A percentile compares a stretch with the other conserved stretches of the same genome.
These are phyloP conservation scores for Halyomorpha halys DNA, from an alignment of 1,140 invertebrate species.

Conservation along the genomic window DNA sequence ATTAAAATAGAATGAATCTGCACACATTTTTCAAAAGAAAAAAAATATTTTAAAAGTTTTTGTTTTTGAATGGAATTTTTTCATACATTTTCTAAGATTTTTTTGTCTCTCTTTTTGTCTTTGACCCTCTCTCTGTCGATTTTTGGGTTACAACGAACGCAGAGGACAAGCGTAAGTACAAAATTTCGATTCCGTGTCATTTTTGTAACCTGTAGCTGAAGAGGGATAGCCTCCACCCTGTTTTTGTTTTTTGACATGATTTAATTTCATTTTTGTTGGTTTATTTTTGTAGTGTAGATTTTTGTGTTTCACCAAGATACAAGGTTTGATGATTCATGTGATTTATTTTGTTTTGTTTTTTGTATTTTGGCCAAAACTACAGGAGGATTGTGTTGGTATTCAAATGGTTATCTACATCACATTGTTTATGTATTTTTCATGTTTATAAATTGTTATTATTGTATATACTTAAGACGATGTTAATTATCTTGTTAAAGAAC, in stretches of 20 bases:
- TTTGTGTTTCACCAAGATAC: slow-evolving; percentile 8
- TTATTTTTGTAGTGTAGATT: slow-evolving; percentile 15
- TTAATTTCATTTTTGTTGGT: slow-evolving; percentile 16
- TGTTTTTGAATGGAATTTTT: slow-evolving; percentile 19
- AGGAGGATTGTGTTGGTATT: slow-evolving; percentile 33
- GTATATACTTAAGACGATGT: too few relatives aligned
- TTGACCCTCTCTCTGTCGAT: slow-evolving; percentile 22
- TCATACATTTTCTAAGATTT: slow-evolving; percentile 20
- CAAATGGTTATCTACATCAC: slow-evolving; percentile 30
- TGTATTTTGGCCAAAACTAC: slow-evolving; percentile 11
- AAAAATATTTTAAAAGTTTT: slow-evolving; percentile 11
- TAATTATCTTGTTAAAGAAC: too few relatives aligned
- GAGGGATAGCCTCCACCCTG: slow-evolving; percentile 22
- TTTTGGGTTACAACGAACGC: slow-evolving; percentile 23
- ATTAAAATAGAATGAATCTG: neutral
- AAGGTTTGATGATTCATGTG: slow-evolving; percentile 9
- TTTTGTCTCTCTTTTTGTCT: slow-evolving; percentile 23
- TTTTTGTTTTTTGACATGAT: slow-evolving; percentile 13
- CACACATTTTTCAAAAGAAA: slow-evolving; percentile 17
- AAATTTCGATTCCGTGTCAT: slow-evolving; percentile 20
- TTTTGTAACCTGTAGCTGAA: slow-evolving; percentile 17
- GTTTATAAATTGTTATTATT: too few relatives aligned
- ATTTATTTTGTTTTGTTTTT: slow-evolving; percentile 10
- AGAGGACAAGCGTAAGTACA: slow-evolving; percentile 24
- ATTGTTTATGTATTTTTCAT: too few relatives aligned